These are phyloP conservation scores for Styela clava DNA, from an alignment of 23 tunicate genomes.

Conservation along the genomic window DNA sequence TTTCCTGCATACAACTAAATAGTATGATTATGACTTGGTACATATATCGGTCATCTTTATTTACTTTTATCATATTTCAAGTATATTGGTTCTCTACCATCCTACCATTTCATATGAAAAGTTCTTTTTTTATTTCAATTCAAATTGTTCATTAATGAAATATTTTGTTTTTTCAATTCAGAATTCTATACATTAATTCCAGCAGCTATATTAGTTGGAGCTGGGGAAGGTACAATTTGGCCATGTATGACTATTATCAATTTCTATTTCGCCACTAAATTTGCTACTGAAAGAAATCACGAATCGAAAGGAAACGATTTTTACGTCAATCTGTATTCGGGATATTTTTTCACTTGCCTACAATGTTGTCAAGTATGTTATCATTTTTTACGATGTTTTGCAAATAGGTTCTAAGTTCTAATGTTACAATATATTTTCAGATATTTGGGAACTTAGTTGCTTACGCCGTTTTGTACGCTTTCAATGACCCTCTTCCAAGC, in stretches of 20 bases:
- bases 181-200: constrained; percentile 33
- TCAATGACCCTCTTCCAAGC: background rate
- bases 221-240: constrained; percentile 24
- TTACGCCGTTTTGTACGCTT: background rate
- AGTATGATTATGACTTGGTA: no score
- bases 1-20: no score
- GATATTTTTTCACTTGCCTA: background rate
- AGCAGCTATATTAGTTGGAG: constrained; percentile 22
- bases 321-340: background rate
- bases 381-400: background rate
- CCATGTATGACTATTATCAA: constrained; percentile 18
- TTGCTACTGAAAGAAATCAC: background rate
- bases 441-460: constrained; percentile 14
- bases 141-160: no score
- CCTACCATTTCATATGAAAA: no score
- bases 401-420: background rate
- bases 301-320: background rate
- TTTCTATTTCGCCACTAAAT: constrained; percentile 4
- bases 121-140: no score
- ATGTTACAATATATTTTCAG: background rate
- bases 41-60: no score
- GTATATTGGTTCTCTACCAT: no score
- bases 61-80: no score
- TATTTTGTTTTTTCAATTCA: background rate
- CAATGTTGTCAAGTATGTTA: background rate